Evolutionary conservation across 2,888 invertebrate genomes (phyloP), one percentile per base, ranked within the genome.

Genomic region (Glomeris marginata): DNA sequence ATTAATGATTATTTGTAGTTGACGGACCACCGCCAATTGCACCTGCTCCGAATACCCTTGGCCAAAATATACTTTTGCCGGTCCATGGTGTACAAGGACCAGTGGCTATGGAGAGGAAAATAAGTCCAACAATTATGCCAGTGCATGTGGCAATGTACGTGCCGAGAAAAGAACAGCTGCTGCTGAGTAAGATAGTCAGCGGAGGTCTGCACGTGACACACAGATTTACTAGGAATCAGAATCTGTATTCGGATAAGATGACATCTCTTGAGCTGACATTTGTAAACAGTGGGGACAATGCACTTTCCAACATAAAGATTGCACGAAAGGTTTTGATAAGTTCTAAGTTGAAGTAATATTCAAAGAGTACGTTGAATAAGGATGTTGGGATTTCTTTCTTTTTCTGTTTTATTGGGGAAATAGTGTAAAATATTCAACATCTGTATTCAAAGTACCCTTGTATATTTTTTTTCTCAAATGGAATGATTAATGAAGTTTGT

Each of bases 241-340:
- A 87, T 65, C 72, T 92, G 47, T 84, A 79, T 68, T 87, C 87
- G 8, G 73, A 79, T 3, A 72, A 72, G 55, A 86, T 92, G 86
- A 77, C 79, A 52, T 83, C 83, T 18, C 69, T 94, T 11, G 85
- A 90, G 64, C 64, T 94, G 52, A 70, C 73, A 22, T 80, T 94
- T 68, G 75, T 76, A 35, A 95, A 94, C 69, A 74, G 77, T 60
- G 72, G 74, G 41, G 74, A 76, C n/a, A 75, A 76, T 38, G 72
- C 68, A 20, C 60, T 87, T 49, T 74, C 70, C 22, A 75, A 80
- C 58, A 76, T 94, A 51, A 73, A 76, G 58, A 67, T 90, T 51
- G 76, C 77, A 38, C 76, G 76, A 58, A 84, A 84, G 77, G 85
- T 84, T 63, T 47, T 4, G 18, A 34, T 13, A 21, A 45, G 45